phyloP scores from a whole-genome alignment of 2,113 vertebrate genomes.

The Laterallus jamaicensis region DNA sequence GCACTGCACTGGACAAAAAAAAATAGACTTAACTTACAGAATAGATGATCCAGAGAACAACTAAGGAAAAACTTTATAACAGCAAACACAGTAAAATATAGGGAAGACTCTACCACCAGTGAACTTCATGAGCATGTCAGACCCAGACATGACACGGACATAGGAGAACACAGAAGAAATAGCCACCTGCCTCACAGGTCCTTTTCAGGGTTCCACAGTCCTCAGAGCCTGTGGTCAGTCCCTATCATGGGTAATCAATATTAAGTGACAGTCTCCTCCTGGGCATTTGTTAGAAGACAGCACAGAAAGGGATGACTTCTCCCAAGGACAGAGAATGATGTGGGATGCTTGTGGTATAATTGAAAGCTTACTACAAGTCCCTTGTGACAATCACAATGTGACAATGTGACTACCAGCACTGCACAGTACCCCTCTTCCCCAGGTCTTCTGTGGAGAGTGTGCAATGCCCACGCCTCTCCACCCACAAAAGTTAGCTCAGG shows the following conservation, averaged over 20 bases:
- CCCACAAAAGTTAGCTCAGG: background rate
- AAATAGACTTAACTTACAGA: background rate
- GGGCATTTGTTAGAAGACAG: background rate
- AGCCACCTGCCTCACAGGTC: background rate
- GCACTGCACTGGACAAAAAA: background rate
- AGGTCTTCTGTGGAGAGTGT: background rate
- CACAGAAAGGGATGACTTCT: background rate
- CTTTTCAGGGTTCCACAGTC: background rate
- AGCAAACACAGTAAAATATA: background rate
- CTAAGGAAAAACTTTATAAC: background rate
- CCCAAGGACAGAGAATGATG: background rate
- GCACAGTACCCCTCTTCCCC: background rate
- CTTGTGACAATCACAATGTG: too few relatives aligned
- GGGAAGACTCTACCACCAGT: background rate
- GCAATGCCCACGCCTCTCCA: background rate
- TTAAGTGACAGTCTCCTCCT: background rate
- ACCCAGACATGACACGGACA: background rate
- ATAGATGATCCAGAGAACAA: background rate
- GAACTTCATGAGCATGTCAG: background rate
- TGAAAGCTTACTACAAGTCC: background rate
- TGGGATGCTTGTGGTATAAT: fast-evolving
- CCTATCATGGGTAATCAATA: background rate
- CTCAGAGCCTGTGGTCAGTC: background rate
- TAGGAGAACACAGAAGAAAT: background rate
- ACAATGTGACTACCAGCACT: background rate